Evolutionary conservation across 2,888 invertebrate genomes (phyloP).

Genomic region (Epiperipatus broadwayi): DNA sequence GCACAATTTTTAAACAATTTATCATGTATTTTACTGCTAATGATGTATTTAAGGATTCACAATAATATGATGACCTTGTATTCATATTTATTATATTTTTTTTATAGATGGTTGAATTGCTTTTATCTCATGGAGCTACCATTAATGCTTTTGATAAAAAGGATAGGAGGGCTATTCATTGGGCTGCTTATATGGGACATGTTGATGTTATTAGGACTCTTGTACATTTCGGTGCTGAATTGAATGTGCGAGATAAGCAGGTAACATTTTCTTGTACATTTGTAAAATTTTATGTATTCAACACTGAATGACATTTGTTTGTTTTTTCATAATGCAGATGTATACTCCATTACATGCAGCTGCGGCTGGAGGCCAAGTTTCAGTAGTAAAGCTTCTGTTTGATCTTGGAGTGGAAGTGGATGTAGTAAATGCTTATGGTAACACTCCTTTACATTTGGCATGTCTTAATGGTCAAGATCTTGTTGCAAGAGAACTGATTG

Average conservation of each 20-base stretch:
- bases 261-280: conserved; percentile 20
- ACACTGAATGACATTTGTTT: conserved; percentile 6
- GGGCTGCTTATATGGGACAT: conserved; percentile 41
- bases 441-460: conserved; percentile 40
- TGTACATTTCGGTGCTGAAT: conserved; percentile 26
- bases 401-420: conserved; percentile 38
- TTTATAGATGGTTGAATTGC: conserved; percentile 34
- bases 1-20: too few relatives aligned
- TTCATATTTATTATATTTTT: conserved; percentile 8
- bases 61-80: too few relatives aligned
- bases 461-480: conserved; percentile 41
- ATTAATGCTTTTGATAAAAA: conserved; percentile 43
- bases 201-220: conserved; percentile 23
- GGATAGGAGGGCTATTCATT: conserved; percentile 41
- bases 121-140: conserved; percentile 36
- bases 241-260: conserved; percentile 31
- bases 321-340: conserved; percentile 22
- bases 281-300: too few relatives aligned
- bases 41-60: not conserved
- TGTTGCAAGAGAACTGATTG: conserved; percentile 36
- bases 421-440: conserved; percentile 38
- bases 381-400: conserved; percentile 32
- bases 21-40: not conserved
- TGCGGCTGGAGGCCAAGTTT: conserved; percentile 36
- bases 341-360: conserved; percentile 44